Evolutionary conservation across 64 coral and sea anemone genomes (phyloP).

Genomic region (Platygyra sinensis): DNA sequence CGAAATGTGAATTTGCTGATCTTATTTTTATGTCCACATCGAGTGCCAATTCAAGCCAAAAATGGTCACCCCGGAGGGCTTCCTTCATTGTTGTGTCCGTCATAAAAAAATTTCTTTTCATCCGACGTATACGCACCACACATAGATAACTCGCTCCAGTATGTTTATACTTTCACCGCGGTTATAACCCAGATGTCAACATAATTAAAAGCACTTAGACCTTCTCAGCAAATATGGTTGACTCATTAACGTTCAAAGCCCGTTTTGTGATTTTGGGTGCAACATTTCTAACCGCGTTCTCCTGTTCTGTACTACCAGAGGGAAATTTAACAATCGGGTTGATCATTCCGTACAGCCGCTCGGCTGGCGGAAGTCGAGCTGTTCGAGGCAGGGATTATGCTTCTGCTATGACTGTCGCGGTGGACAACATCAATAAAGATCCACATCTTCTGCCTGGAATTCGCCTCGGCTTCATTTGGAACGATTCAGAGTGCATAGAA

Average conservation of each 20-base stretch:
- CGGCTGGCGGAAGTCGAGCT: neutral
- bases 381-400: conserved; percentile 57
- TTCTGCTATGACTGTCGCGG: conserved; percentile 58
- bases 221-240: neutral
- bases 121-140: too few species aligned
- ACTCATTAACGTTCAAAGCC: neutral
- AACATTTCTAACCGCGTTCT: neutral
- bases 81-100: too few species aligned
- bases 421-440: conserved; percentile 83
- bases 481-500: conserved; percentile 72
- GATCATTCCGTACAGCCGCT: conserved; percentile 56
- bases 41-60: too few species aligned
- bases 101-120: too few species aligned
- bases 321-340: conserved; percentile 76
- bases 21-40: neutral
- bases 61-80: too few species aligned
- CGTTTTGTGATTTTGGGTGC: neutral
- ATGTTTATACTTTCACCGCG: neutral
- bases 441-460: conserved; percentile 46
- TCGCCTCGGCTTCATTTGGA: conserved; percentile 76
- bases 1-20: neutral
- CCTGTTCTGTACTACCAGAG: neutral
- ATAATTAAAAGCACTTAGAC: neutral
- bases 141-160: too few species aligned
- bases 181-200: neutral